A percentile compares a stretch with the other conserved stretches of the same genome.
Conservation (phyloP, 2,113 vertebrate species). For the Muntiacus muntjak region DNA sequence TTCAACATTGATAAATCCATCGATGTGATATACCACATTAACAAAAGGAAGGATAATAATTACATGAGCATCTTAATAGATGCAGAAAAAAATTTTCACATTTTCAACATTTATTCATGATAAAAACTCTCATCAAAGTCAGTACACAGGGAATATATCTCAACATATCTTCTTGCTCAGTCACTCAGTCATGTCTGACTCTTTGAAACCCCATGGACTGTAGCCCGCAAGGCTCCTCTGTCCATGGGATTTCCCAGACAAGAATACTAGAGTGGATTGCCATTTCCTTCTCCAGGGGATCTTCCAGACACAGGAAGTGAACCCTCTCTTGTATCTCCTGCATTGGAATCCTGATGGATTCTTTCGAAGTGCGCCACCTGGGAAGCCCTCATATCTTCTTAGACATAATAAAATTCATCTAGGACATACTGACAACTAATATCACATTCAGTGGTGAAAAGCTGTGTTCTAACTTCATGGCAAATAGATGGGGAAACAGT, state of each 20-base stretch:
- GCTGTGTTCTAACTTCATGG: too few relatives aligned
- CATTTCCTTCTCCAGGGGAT: neutral
- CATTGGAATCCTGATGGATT: neutral
- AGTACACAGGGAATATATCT: neutral
- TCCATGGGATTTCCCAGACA: neutral
- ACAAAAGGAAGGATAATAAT: neutral
- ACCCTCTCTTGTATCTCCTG: neutral
- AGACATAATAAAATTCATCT: neutral
- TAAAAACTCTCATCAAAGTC: neutral
- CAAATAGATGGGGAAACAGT: too few relatives aligned
- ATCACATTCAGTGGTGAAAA: neutral
- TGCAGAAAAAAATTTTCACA: neutral
- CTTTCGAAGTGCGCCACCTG: neutral
- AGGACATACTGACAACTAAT: neutral
- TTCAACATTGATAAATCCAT: neutral
- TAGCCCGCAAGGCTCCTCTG: neutral
- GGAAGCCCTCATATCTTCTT: neutral
- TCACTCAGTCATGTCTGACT: neutral
- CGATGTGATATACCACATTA: neutral
- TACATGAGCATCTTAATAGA: neutral
- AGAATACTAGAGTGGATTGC: neutral
- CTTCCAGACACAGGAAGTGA: neutral
- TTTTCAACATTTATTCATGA: neutral
- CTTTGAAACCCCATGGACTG: neutral
- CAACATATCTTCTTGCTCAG: neutral